Evolutionary conservation across 2,113 vertebrate species (phyloP).

Genomic region (Tiliqua scincoides): DNA sequence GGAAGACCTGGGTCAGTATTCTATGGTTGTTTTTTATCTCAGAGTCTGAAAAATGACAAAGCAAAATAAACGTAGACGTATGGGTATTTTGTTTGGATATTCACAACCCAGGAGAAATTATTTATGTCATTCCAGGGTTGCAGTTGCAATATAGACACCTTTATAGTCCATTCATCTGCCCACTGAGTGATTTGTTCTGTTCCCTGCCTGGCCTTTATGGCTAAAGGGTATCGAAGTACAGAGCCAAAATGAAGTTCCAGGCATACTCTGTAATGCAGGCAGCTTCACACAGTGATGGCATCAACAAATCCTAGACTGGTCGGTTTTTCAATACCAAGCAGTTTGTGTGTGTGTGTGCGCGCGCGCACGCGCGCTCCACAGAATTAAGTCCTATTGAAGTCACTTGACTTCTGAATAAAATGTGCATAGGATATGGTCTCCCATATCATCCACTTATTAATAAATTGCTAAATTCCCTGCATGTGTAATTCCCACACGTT

Average conservation of each 20-base stretch:
- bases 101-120: neutral
- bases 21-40: conserved; percentile 22
- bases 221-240: neutral
- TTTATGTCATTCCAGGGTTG: conserved; percentile 18
- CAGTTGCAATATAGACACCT: neutral
- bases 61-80: neutral
- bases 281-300: rapidly evolving
- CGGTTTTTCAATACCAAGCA: neutral
- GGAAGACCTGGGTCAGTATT: conserved; percentile 23
- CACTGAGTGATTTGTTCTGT: neutral
- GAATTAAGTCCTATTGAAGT: neutral
- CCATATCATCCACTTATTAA: conserved; percentile 17
- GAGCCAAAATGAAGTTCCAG: neutral
- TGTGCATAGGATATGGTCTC: neutral
- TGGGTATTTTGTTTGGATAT: neutral
- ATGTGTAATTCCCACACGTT: conserved; percentile 6
- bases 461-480: neutral
- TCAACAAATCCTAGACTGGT: neutral
- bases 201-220: neutral
- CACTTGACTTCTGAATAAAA: neutral
- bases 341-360: neutral
- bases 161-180: neutral
- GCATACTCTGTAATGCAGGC: neutral
- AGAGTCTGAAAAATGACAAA: conserved; percentile 20
- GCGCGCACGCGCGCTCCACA: too few species aligned